Conservation (phyloP, 2,797 vertebrate genomes). For the Poeciliopsis gracilis region DNA sequence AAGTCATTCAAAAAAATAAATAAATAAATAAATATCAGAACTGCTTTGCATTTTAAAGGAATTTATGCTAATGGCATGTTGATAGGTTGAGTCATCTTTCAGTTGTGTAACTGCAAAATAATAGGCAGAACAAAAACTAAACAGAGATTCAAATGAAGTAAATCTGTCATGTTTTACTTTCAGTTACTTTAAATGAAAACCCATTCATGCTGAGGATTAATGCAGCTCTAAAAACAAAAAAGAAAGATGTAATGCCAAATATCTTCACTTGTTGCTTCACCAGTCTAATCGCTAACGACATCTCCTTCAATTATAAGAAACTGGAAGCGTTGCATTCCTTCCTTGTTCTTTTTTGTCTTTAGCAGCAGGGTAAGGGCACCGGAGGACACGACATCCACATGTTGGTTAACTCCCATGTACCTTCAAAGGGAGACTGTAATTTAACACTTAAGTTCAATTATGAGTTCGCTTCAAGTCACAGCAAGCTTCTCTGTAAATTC, state of each 20-base stretch:
- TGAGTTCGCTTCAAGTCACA: not conserved
- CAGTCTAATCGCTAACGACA: not conserved
- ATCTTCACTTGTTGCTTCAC: not conserved
- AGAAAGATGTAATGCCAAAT: not conserved
- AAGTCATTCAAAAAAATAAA: not conserved
- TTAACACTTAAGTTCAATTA: not conserved
- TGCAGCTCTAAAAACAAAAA: not conserved
- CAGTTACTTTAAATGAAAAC: not conserved
- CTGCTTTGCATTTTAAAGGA: not conserved
- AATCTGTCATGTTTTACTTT: not conserved
- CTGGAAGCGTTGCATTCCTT: constrained; percentile 38
- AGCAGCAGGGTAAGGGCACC: constrained; percentile 4
- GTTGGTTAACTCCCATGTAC: constrained; percentile 15
- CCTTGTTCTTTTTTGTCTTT: not conserved
- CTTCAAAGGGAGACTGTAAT: not conserved
- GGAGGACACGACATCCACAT: constrained; percentile 22
- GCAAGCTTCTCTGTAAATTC: not conserved
- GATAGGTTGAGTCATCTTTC: not conserved
- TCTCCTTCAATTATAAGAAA: constrained; percentile 10
- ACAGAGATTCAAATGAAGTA: not conserved
- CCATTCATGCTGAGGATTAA: not conserved
- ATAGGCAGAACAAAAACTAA: not conserved
- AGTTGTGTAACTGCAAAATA: not conserved
- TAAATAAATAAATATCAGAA: not conserved
- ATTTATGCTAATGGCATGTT: not conserved